A percentile compares a stretch with the other conserved stretches of the same genome.
phyloP scores from a whole-genome alignment of 2,888 invertebrate genomes.

The Tinea pellionella region DNA sequence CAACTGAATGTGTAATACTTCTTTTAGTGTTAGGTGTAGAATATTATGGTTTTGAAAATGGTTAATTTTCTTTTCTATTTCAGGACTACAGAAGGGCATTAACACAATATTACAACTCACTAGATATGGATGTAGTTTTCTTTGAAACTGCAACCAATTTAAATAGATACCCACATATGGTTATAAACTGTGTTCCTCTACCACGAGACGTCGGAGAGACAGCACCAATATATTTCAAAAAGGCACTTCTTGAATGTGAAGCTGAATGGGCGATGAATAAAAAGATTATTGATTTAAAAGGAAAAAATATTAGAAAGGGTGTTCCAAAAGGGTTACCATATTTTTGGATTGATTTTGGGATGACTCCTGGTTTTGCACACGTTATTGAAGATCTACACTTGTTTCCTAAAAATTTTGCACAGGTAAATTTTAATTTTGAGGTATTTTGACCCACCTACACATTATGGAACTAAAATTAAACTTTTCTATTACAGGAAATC shows the following conservation, averaged over 20 bases:
- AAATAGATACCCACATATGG: constrained; percentile 83
- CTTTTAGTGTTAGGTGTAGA: no score
- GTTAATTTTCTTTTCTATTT: no score
- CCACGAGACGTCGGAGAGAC: constrained; percentile 85
- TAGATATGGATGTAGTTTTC: constrained; percentile 86
- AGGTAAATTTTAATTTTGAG: constrained; percentile 66
- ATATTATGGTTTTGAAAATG: no score
- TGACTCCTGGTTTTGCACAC: constrained; percentile 93
- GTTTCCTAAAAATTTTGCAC: constrained; percentile 91
- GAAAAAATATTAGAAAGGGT: constrained; percentile 80
- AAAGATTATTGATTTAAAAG: constrained; percentile 73
- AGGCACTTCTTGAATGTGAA: constrained; percentile 95
- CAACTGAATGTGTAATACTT: no score
- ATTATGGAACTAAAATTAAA: no score
- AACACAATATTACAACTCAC: constrained; percentile 78
- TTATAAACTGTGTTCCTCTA: constrained; percentile 89
- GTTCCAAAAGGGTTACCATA: constrained; percentile 96
- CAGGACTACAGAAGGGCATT: constrained; percentile 82
- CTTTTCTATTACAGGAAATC: constrained; percentile 77
- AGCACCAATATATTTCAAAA: constrained; percentile 97
- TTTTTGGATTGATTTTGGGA: constrained; percentile 94
- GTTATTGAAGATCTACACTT: constrained; percentile 92
- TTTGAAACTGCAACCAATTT: constrained; percentile 87
- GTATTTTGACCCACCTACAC: background rate
- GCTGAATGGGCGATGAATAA: constrained; percentile 96